Evolutionary conservation across 2,113 vertebrate species (phyloP).

Genomic region (Percopsis transmontana): DNA sequence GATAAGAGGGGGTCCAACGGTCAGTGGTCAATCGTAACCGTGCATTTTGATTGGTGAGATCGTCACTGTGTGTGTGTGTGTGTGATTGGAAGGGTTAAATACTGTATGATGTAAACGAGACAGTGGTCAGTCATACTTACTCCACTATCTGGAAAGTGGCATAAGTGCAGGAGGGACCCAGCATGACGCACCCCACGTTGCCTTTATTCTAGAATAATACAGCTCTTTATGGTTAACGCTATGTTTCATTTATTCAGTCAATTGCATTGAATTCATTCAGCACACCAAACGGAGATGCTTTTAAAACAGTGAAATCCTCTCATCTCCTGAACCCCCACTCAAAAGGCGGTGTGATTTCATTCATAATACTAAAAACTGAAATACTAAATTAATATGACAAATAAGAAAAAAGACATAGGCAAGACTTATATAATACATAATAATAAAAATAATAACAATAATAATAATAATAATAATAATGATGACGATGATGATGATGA

Average conservation of each 20-base stretch:
- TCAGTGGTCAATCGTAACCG: neutral
- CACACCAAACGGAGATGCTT: too few species aligned
- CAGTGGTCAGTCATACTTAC: slow-evolving; percentile 79
- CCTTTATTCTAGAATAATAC: slow-evolving; percentile 59
- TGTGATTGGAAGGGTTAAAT: neutral
- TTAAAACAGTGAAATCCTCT: too few species aligned
- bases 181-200: slow-evolving; percentile 83
- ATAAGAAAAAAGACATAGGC: too few species aligned
- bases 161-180: slow-evolving; percentile 91
- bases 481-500: too few species aligned
- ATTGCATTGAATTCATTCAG: neutral
- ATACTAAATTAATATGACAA: too few species aligned
- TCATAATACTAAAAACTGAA: too few species aligned
- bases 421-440: too few species aligned
- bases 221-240: neutral
- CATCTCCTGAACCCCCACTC: too few species aligned
- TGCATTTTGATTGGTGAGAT: neutral
- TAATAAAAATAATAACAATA: too few species aligned
- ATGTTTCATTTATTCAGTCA: neutral
- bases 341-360: too few species aligned
- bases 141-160: slow-evolving; percentile 92
- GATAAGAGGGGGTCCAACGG: neutral
- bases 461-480: too few species aligned
- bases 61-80: slow-evolving; percentile 4
- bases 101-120: neutral